phyloP scores from a whole-genome alignment of 2,797 vertebrate genomes.

The Sphaeramia orbicularis region DNA sequence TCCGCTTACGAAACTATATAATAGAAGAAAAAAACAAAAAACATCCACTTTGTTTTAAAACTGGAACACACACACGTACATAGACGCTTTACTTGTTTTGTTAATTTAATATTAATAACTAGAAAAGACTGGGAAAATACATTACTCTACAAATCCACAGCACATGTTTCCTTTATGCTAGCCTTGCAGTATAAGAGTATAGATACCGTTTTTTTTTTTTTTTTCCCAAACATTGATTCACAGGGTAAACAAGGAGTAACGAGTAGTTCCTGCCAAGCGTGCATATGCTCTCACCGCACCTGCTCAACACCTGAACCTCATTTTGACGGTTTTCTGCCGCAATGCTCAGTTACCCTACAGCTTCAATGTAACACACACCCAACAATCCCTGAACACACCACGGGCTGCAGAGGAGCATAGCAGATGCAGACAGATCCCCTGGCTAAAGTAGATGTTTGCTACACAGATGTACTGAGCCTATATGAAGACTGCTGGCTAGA shows the following conservation, averaged over 20 bases:
- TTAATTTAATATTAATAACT: no score
- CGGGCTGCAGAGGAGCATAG: constrained; percentile 53
- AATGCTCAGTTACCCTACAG: constrained; percentile 2
- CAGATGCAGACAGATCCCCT: constrained; percentile 69
- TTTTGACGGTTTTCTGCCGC: constrained; percentile 37
- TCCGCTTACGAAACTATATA: neutral
- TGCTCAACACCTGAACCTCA: constrained; percentile 74
- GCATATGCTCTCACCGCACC: constrained; percentile 71
- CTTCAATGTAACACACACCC: constrained; percentile 30
- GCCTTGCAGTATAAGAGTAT: constrained; percentile 21
- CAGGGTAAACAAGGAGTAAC: constrained; percentile 63
- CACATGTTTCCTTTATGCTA: neutral
- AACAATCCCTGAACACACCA: constrained; percentile 52
- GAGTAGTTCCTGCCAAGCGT: constrained; percentile 58
- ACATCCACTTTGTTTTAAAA: neutral
- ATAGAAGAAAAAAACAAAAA: neutral
- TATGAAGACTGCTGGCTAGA: constrained; percentile 32
- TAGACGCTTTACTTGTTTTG: no score
- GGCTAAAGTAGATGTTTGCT: constrained; percentile 43
- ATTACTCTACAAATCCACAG: no score
- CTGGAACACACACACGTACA: neutral
- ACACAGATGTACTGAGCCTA: constrained; percentile 56
- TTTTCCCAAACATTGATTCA: constrained; percentile 59
- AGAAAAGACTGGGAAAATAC: no score
- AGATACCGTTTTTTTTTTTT: constrained; percentile 12